Percentiles rank a stretch among this genome's conserved stretches.
These are phyloP conservation scores for Alviniconcha marisindica DNA, from an alignment of 1,140 invertebrate genomes.

Conservation along the genomic window DNA sequence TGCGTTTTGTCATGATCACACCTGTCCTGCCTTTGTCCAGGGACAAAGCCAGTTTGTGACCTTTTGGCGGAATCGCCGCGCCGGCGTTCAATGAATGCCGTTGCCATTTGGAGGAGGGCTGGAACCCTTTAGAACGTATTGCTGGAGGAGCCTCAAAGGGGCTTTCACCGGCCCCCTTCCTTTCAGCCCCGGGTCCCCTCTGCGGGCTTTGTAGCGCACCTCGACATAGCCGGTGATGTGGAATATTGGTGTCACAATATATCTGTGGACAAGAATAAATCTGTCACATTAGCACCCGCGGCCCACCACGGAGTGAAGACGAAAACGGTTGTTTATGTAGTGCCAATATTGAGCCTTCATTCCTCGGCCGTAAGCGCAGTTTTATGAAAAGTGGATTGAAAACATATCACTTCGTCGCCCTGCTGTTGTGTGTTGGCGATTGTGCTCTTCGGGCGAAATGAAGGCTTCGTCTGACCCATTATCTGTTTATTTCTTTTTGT, in stretches of 20 bases:
- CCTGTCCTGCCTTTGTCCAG: slow-evolving; percentile 34
- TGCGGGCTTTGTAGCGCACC: neutral
- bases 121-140: slow-evolving; percentile 21
- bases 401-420: slow-evolving; percentile 18
- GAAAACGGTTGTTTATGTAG: slow-evolving; percentile 37
- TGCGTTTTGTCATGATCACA: slow-evolving; percentile 37
- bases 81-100: slow-evolving; percentile 8
- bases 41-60: slow-evolving; percentile 32
- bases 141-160: slow-evolving; percentile 2
- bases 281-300: slow-evolving; percentile 37
- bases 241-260: slow-evolving; percentile 41
- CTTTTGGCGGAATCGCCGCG: slow-evolving; percentile 22
- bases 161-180: slow-evolving; percentile 2
- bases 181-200: neutral
- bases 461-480: neutral
- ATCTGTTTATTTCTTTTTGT: neutral
- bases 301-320: slow-evolving; percentile 22
- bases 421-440: neutral
- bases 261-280: slow-evolving; percentile 40
- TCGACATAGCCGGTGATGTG: slow-evolving; percentile 15
- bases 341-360: slow-evolving; percentile 39
- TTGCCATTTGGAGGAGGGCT: slow-evolving; percentile 17
- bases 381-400: slow-evolving; percentile 39
- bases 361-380: neutral
- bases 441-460: neutral